Evolutionary conservation across 2,888 invertebrate species (phyloP).

Genomic region (Conistra vaccinii): DNA sequence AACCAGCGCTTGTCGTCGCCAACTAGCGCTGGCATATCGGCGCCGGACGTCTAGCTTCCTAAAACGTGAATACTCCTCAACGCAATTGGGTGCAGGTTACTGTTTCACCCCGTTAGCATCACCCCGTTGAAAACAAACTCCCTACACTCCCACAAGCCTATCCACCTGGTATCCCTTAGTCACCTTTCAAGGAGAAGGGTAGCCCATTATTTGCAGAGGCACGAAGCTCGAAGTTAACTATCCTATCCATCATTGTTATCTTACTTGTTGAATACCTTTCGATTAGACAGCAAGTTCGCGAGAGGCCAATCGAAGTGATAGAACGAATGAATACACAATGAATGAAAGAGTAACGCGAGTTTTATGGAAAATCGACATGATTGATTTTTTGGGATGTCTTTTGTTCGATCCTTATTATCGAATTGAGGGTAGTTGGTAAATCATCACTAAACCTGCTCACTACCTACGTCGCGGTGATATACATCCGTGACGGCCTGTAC

Average conservation of each 20-base stretch:
- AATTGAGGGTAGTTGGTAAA: no score
- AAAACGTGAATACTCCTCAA: neutral
- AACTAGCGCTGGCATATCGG: no score
- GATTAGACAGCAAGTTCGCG: conserved; percentile 25
- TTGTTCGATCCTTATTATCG: no score
- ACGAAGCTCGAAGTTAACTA: conserved; percentile 26
- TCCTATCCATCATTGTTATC: conserved; percentile 47
- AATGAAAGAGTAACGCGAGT: neutral
- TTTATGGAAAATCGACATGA: conserved; percentile 2
- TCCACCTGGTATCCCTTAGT: conserved; percentile 23
- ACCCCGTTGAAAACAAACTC: neutral
- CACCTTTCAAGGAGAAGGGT: neutral
- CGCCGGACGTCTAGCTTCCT: no score
- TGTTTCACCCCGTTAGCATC: neutral
- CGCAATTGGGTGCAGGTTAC: neutral
- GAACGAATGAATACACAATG: neutral
- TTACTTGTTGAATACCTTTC: conserved; percentile 50
- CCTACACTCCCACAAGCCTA: neutral
- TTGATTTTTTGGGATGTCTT: neutral
- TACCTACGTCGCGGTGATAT: no score
- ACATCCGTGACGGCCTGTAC: no score
- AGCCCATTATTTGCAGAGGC: conserved; percentile 22
- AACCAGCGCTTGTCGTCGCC: no score
- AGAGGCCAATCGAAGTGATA: neutral
- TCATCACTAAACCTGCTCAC: no score